Evolutionary conservation across 2,797 vertebrate species (phyloP).

Genomic region (Sebastes hopkinsi): DNA sequence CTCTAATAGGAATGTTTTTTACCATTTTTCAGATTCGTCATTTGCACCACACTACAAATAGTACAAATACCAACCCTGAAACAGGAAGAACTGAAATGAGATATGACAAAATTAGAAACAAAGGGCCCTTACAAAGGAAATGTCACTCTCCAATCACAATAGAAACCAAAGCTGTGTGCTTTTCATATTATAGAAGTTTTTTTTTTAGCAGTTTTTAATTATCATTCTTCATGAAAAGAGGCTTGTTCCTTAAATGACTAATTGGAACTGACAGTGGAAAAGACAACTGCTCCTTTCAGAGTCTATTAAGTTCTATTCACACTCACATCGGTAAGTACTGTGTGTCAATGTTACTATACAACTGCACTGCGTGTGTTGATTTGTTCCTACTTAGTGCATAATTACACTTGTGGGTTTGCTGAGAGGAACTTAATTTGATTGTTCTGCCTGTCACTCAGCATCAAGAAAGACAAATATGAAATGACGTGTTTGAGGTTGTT

Average conservation of each 20-base stretch:
- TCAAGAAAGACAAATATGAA: constrained; percentile 66
- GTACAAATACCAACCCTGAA: constrained; percentile 6
- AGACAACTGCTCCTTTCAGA: constrained; percentile 48
- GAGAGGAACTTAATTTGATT: constrained; percentile 70
- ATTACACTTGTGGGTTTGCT: constrained; percentile 71
- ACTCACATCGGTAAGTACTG: constrained; percentile 31
- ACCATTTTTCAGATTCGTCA: constrained; percentile 7
- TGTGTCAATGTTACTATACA: constrained; percentile 57
- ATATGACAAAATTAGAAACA: constrained; percentile 30
- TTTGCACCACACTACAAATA: not conserved
- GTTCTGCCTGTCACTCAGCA: constrained; percentile 68
- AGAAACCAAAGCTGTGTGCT: constrained; percentile 28
- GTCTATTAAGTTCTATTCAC: constrained; percentile 44
- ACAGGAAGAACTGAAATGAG: constrained; percentile 24
- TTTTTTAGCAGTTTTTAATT: constrained; percentile 34
- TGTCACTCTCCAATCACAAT: constrained; percentile 32
- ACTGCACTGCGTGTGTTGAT: constrained; percentile 60
- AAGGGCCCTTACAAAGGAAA: constrained; percentile 17
- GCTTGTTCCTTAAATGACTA: constrained; percentile 33
- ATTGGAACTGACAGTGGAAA: constrained; percentile 48
- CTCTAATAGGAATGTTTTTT: not conserved
- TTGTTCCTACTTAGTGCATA: constrained; percentile 65
- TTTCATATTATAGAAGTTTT: constrained; percentile 15
- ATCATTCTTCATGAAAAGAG: constrained; percentile 37
- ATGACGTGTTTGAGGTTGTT: constrained; percentile 58